Evolutionary conservation across 2,797 vertebrate genomes (phyloP).

Genomic region (Xiphophorus birchmanni): DNA sequence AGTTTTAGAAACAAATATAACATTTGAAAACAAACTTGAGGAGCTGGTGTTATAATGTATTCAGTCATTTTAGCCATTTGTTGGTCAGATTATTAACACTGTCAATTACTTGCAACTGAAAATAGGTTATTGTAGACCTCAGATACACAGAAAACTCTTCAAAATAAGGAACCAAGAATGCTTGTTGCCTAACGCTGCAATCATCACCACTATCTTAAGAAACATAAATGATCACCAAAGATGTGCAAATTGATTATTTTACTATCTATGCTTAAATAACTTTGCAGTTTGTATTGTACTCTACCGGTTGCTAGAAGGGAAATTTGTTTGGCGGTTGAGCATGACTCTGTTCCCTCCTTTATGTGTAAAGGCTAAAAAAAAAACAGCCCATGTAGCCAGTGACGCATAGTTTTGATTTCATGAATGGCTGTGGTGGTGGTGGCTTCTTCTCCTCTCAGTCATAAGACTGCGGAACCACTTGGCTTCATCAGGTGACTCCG

Average conservation of each 20-base stretch:
- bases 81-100: background rate
- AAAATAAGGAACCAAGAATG: background rate
- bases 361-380: background rate
- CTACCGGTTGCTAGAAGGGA: background rate
- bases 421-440: constrained; percentile 32
- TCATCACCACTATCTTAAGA: background rate
- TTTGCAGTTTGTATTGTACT: background rate
- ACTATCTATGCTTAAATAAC: background rate
- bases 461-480: constrained; percentile 78
- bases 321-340: constrained; percentile 18
- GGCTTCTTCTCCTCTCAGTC: constrained; percentile 70
- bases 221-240: background rate
- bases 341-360: background rate
- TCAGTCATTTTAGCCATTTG: background rate
- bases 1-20: background rate
- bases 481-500: constrained; percentile 76
- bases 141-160: background rate
- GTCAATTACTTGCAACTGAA: background rate
- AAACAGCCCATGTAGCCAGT: background rate
- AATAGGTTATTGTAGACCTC: background rate
- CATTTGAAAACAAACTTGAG: background rate
- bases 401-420: constrained; percentile 23
- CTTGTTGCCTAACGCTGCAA: background rate
- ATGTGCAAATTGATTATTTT: background rate
- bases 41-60: background rate